Percentiles rank a stretch among this genome's conserved stretches.
Evolutionary conservation across 2,888 invertebrate genomes (phyloP).

Genomic region (Perdita meconis): DNA sequence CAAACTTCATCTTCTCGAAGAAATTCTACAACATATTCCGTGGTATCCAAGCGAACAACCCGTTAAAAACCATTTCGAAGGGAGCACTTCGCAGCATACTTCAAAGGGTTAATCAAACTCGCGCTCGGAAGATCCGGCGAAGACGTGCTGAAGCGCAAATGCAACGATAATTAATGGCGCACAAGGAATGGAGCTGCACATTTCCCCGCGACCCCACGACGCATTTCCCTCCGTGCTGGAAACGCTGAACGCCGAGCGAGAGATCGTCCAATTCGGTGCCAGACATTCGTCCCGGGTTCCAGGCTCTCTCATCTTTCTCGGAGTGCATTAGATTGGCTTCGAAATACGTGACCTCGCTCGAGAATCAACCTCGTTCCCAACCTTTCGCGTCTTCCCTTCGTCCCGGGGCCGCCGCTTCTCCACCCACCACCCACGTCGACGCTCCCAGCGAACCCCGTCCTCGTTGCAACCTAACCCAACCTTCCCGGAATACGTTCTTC

Average conservation of each 20-base stretch:
- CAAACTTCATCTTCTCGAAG: too few species aligned
- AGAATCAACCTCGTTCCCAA: conserved; percentile 84
- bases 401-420: conserved; percentile 27
- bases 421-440: conserved; percentile 50
- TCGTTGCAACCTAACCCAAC: conserved; percentile 66
- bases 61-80: neutral
- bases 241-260: neutral
- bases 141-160: conserved; percentile 1
- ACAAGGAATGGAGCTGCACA: conserved; percentile 26
- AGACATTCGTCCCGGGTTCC: conserved; percentile 67
- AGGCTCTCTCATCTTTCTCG: conserved; percentile 63
- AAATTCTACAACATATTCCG: too few species aligned
- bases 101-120: conserved; percentile 23
- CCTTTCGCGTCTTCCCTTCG: conserved; percentile 68
- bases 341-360: conserved; percentile 83
- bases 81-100: neutral
- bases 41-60: neutral
- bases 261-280: conserved; percentile 74
- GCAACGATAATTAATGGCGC: conserved; percentile 37
- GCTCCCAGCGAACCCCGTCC: conserved; percentile 52
- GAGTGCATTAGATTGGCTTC: conserved; percentile 83
- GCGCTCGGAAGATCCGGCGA: neutral
- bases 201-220: neutral
- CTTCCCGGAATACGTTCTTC: conserved; percentile 64
- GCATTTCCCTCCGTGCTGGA: conserved; percentile 19